Evolutionary conservation across 2,888 invertebrate genomes (phyloP).

Genomic region (Augochlorella aurata): DNA sequence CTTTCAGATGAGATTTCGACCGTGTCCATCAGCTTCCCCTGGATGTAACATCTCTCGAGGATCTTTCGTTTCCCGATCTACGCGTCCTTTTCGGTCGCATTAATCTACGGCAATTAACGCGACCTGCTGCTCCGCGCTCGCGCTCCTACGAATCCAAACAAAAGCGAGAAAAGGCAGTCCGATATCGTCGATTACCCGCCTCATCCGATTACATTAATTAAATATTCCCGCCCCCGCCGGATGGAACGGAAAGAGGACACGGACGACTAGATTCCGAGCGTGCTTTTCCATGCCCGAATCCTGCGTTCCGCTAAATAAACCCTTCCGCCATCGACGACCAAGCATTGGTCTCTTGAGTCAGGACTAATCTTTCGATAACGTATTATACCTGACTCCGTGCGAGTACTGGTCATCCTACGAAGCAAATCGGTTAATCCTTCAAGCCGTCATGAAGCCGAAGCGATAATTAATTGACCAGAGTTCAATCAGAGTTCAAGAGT

Average conservation of each 20-base stretch:
- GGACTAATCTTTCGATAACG: neutral
- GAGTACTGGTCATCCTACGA: no score
- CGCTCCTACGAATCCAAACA: constrained; percentile 45
- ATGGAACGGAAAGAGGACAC: neutral
- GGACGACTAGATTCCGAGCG: neutral
- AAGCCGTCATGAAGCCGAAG: no score
- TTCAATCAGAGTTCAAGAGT: no score
- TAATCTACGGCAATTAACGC: neutral
- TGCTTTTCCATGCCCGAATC: neutral
- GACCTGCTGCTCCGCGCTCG: neutral
- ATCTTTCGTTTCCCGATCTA: no score
- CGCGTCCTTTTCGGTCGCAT: neutral
- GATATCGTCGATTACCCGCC: constrained; percentile 34
- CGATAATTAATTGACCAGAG: no score
- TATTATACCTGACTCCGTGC: no score
- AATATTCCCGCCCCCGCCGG: constrained; percentile 23
- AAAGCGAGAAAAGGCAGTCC: constrained; percentile 34
- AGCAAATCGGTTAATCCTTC: no score
- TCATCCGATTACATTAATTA: constrained; percentile 47
- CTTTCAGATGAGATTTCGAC: no score
- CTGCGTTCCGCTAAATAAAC: neutral
- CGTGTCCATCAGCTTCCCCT: no score
- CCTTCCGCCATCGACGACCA: neutral
- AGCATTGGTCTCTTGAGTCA: neutral
- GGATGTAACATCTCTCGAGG: no score